These are phyloP conservation scores for Listronotus bonariensis DNA, from an alignment of 1,140 invertebrate species.

Conservation along the genomic window DNA sequence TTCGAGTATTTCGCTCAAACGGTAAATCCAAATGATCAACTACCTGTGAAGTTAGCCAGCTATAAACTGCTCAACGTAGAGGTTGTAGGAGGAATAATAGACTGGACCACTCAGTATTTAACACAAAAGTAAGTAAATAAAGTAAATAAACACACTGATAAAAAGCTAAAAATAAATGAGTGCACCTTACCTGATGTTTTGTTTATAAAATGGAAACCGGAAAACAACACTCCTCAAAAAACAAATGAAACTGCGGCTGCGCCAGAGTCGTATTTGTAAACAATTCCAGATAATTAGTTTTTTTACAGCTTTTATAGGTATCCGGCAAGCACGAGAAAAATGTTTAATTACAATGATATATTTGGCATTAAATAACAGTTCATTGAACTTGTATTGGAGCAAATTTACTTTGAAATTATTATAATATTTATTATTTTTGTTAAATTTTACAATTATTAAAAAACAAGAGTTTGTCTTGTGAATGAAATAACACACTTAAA, in stretches of 20 bases:
- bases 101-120: constrained; percentile 78
- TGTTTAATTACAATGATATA: too few relatives aligned
- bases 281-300: constrained; percentile 3
- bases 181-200: constrained; percentile 1
- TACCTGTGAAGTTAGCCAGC: constrained; percentile 72
- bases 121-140: constrained; percentile 70
- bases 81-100: constrained; percentile 74
- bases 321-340: too few relatives aligned
- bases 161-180: background rate
- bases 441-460: too few relatives aligned
- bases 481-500: too few relatives aligned
- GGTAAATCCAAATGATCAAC: constrained; percentile 70
- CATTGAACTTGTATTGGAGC: too few relatives aligned
- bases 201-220: constrained; percentile 17
- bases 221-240: background rate
- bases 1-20: constrained; percentile 70
- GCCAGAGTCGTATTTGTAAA: constrained; percentile 20
- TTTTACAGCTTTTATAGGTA: background rate
- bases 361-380: too few relatives aligned
- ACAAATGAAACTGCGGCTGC: constrained; percentile 20
- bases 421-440: too few relatives aligned
- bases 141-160: constrained; percentile 5
- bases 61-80: constrained; percentile 71
- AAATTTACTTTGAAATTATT: too few relatives aligned
- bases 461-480: too few relatives aligned